A percentile compares a stretch with the other conserved stretches of the same genome.
Evolutionary conservation across 2,797 vertebrate species (phyloP).

Genomic region (Masticophis lateralis): DNA sequence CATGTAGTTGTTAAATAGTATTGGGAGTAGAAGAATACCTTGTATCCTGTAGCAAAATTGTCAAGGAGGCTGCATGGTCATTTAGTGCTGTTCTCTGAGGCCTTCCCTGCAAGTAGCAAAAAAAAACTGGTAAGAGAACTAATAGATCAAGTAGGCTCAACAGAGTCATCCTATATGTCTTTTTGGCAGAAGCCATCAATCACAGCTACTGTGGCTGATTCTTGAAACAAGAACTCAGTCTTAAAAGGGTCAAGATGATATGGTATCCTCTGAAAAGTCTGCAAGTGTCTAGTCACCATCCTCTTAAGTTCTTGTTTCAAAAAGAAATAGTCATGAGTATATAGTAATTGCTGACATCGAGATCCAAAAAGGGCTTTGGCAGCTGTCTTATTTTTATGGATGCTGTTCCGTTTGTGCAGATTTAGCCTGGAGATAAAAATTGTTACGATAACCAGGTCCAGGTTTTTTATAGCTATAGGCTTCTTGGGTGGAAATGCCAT

Average conservation of each 20-base stretch:
- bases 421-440: background rate
- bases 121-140: background rate
- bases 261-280: background rate
- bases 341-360: background rate
- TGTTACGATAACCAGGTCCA: background rate
- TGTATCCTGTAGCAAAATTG: background rate
- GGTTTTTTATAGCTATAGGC: background rate
- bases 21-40: background rate
- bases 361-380: background rate
- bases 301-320: background rate
- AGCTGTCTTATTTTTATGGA: background rate
- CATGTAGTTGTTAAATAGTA: background rate
- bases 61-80: background rate
- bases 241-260: background rate
- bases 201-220: background rate
- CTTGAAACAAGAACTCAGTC: background rate
- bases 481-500: background rate
- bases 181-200: background rate
- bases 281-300: background rate
- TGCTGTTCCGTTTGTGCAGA: background rate
- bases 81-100: background rate
- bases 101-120: background rate
- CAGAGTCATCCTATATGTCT: background rate
- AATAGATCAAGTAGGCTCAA: background rate
- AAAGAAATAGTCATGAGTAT: background rate